Evolutionary conservation across 2,888 invertebrate species (phyloP), one percentile per base, ranked within the genome.

Genomic region (Campoplex capitator): DNA sequence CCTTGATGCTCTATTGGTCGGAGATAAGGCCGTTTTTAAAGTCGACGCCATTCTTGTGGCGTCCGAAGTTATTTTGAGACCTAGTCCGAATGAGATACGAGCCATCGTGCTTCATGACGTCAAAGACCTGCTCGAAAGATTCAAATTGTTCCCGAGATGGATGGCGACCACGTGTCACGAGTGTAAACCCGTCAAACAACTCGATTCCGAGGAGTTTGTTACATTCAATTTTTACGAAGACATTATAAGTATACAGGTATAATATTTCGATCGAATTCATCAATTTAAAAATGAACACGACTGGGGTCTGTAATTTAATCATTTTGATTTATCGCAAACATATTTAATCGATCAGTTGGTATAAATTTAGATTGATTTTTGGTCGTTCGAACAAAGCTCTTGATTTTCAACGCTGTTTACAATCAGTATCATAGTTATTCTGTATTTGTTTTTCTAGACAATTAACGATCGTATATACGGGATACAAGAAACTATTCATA

Each of bases 121-220:
- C 23, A 96, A 97, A 90, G 97, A 98, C 93, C 97, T 97, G 91
- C 94, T 98, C 1, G 97, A 97, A 88, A 96, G 97, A 96, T 93
- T 98, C 8, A 97, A 97, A 90, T 94, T 95, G 0, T 97, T 98
- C 92, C 96, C 97, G 0, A 96, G 98, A 11, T 99, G 98, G 98
- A 97, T 98, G 97, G 95, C 96, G 90, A 96, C 96, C 16, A 97
- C 97, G 0, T 98, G 98, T 91, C 92, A 97, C 0, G 96, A 96
- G 58, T 97, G 97, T 86, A 95, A 96, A 1, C 96, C 97, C 0
- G 96, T 97, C 88, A 95, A 95, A 89, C 94, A 96, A 11, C 95
- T 95, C 0, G 95, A 96, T 2, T 95, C 96, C 56, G 96, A 95
- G 90, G 96, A 96, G 62, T 95, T 95, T 83, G 96, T 96, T 89